Evolutionary conservation across 2,113 vertebrate genomes (phyloP).

Genomic region (Labeo catla): DNA sequence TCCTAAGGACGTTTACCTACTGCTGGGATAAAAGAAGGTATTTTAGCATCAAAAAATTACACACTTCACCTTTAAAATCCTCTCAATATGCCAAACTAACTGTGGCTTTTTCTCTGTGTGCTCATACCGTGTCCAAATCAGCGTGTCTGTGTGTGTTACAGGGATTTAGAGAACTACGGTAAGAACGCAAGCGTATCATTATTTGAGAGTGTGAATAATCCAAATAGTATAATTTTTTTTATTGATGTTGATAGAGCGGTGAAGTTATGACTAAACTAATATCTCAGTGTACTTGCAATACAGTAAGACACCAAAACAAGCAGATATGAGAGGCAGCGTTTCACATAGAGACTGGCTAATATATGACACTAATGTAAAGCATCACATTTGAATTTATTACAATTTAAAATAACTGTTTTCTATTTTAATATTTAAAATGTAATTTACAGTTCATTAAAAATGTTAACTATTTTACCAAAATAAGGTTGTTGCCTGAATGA

Average conservation of each 20-base stretch:
- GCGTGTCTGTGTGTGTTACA: constrained; percentile 16
- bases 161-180: neutral
- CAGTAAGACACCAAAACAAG: constrained; percentile 19
- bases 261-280: neutral
- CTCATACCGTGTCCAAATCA: constrained; percentile 4
- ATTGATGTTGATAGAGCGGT: neutral
- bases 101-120: neutral
- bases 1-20: neutral
- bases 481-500: no score
- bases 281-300: neutral
- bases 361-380: neutral
- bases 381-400: no score
- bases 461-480: no score
- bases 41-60: constrained; percentile 32
- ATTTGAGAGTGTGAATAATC: neutral
- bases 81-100: constrained; percentile 7
- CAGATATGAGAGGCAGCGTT: neutral
- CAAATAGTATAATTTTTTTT: constrained; percentile 5
- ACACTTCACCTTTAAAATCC: constrained; percentile 18
- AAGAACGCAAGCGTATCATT: neutral
- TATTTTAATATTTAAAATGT: no score
- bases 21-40: constrained; percentile 29
- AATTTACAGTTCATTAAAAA: no score
- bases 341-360: neutral
- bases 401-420: no score